Evolutionary conservation across 2,797 vertebrate genomes (phyloP), one percentile per base, ranked within the genome.

Genomic region (Oreortyx pictus): DNA sequence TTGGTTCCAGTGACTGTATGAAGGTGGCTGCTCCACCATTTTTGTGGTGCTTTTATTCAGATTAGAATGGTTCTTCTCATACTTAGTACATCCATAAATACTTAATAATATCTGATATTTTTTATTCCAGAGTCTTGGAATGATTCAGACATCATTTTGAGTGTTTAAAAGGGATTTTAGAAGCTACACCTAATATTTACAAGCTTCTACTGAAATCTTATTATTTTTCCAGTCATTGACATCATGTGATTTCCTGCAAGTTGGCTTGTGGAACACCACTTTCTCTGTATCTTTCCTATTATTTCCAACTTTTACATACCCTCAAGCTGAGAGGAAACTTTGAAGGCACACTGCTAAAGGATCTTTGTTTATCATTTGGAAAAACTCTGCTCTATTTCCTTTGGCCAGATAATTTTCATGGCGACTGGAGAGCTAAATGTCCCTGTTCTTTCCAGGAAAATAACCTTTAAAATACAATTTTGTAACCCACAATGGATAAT

Each of bases 311-410:
- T 86, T 70, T 88, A 66, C 72, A 78, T 31, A 52, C 73, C 91
- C 62, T 80, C 57, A 78, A 91, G 68, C 57, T 61, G n/a, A 84
- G 43, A 89, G 88, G 72, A 94, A 95, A 78, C 46, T 68, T 87
- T 81, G 93, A 94, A 94, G 39, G 43, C 70, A 49, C 14, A 83
- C 17, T 82, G 65, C 62, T 85, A 41, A 92, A 89, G 81, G 88
- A 75, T 77, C 68, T 85, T 95, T 95, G 76, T 91, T 91, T 83
- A 80, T 82, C 94, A 91, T 91, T 95, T 87, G 50, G 66, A 90
- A 92, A 88, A 90, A 5, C n/a, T 74, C 76, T 23, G 22, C 65
- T 82, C 10, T 59, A 82, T 93, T 95, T 95, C 93, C 67, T 86
- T 88, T 79, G 49, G 77, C 27, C 46, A 82, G 78, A 56, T 92